phyloP scores from a whole-genome alignment of 2,888 invertebrate species.

The Matsumyia berberina region DNA sequence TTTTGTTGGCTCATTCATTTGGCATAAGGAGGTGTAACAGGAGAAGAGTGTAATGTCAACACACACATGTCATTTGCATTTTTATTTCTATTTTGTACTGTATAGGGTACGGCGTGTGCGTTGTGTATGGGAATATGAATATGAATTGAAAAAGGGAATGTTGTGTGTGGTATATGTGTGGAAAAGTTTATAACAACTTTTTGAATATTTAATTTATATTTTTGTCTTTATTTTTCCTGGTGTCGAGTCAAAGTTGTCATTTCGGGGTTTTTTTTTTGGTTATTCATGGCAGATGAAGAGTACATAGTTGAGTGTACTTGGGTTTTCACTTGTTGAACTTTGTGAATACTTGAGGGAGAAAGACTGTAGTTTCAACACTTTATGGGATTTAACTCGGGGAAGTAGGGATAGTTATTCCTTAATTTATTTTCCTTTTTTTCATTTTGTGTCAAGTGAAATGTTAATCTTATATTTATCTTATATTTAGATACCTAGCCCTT shows the following conservation, averaged over 20 bases:
- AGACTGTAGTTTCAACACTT: not conserved
- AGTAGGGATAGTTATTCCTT: no score
- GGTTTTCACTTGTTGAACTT: conserved; percentile 13
- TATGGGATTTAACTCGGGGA: no score
- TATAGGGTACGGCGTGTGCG: not conserved
- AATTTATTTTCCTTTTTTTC: no score
- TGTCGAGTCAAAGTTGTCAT: not conserved
- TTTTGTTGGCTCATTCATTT: not conserved
- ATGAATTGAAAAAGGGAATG: conserved; percentile 1
- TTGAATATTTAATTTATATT: conserved; percentile 21
- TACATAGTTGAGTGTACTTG: not conserved
- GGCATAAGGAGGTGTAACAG: conserved; percentile 6
- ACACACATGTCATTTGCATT: conserved; percentile 23
- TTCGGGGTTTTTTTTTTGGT: not conserved
- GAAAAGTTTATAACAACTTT: conserved; percentile 23
- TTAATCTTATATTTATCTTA: no score
- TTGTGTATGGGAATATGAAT: conserved; percentile 4
- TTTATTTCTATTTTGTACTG: not conserved
- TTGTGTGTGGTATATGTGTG: not conserved
- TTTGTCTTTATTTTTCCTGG: not conserved
- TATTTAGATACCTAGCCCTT: no score
- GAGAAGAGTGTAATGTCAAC: conserved; percentile 17
- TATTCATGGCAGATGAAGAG: not conserved
- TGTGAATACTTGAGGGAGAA: not conserved
- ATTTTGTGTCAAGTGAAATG: no score